Conservation (phyloP, 2,888 invertebrate species). For the Diloba caeruleocephala region DNA sequence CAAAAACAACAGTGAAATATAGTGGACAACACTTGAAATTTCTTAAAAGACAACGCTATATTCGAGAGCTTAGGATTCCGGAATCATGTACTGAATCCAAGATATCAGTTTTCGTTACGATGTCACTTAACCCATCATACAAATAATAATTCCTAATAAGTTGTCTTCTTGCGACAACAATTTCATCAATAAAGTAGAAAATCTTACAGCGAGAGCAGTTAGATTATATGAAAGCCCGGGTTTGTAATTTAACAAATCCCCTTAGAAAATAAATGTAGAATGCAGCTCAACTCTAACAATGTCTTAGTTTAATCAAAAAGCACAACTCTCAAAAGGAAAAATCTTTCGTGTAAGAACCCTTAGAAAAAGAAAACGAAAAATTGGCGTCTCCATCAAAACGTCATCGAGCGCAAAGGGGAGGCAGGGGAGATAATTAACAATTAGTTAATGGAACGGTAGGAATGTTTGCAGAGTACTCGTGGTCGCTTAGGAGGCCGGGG, state of each 20-base stretch:
- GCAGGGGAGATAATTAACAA: constrained; percentile 77
- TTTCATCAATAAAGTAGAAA: constrained; percentile 3
- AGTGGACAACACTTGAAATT: too few relatives aligned
- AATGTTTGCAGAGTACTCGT: constrained; percentile 65
- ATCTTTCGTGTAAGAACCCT: constrained; percentile 20
- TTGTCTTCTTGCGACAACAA: background rate
- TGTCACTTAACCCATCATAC: too few relatives aligned
- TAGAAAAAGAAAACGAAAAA: constrained; percentile 57
- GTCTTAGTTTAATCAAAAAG: constrained; percentile 11
- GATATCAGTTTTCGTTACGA: too few relatives aligned
- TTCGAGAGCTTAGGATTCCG: too few relatives aligned
- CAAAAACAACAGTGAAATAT: too few relatives aligned
- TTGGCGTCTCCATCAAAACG: constrained; percentile 70
- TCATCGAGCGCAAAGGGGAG: constrained; percentile 57
- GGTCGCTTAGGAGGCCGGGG: constrained; percentile 55
- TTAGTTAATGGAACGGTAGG: constrained; percentile 76
- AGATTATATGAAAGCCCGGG: constrained; percentile 1
- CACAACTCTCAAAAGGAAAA: constrained; percentile 13
- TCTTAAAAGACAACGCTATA: too few relatives aligned
- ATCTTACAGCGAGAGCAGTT: constrained; percentile 1
- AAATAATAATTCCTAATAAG: too few relatives aligned
- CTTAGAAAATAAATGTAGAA: constrained; percentile 7
- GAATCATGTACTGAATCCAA: too few relatives aligned
- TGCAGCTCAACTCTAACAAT: constrained; percentile 6
- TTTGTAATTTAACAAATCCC: constrained; percentile 1